Evolutionary conservation across 1,140 invertebrate species (phyloP).

Genomic region (Meloidogyne chitwoodi): DNA sequence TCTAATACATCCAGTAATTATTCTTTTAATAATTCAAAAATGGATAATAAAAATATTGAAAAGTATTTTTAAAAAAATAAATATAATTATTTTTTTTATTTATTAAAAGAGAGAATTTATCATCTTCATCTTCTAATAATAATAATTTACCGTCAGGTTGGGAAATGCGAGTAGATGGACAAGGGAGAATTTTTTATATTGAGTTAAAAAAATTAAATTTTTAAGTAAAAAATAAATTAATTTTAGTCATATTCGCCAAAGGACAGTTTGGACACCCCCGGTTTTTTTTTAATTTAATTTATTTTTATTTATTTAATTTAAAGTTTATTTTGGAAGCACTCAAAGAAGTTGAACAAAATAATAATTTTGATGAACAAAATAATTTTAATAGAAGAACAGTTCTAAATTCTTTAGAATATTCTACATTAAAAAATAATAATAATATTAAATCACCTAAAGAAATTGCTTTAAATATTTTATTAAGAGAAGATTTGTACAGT

Average conservation of each 20-base stretch:
- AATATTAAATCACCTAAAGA: background rate
- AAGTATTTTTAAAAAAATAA: background rate
- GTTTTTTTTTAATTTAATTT: constrained; percentile 19
- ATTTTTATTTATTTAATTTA: background rate
- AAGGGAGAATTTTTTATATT: background rate
- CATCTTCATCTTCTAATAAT: background rate
- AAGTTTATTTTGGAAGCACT: background rate
- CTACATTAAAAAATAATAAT: background rate
- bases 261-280: constrained; percentile 84
- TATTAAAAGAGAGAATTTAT: background rate
- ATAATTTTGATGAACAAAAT: background rate
- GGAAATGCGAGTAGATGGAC: background rate
- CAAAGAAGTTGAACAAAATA: background rate
- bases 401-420: background rate
- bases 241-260: constrained; percentile 76
- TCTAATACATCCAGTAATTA: background rate
- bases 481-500: background rate
- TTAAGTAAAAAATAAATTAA: background rate
- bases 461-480: background rate
- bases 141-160: background rate
- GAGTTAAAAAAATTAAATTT: background rate
- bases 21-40: background rate
- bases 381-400: background rate
- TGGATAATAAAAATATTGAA: background rate
- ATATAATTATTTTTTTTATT: too few relatives aligned